Evolutionary conservation across 2,888 invertebrate genomes (phyloP), one percentile per base, ranked within the genome.

Genomic region (Panopea generosa): DNA sequence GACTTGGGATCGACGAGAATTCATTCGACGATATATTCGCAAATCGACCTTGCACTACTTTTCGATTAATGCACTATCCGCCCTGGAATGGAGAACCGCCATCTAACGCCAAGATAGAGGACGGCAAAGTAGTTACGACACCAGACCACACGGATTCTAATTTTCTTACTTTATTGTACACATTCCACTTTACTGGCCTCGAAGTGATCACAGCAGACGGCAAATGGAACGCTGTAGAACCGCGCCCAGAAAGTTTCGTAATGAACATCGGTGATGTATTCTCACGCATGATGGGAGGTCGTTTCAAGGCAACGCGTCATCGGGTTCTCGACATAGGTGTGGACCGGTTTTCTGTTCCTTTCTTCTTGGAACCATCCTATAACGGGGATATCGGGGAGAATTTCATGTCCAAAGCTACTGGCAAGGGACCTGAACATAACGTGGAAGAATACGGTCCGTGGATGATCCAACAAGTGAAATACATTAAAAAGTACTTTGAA

Each of bases 241-340:
- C 83, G 2, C 72, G 85, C 6, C 82, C 80, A 0, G 55, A 77
- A 16, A 83, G 85, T 47, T 82, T 86, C 18, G 84, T 87, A 18
- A 85, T 87, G 84, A 87, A 87, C 65, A 85, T 87, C 18, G 87
- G 86, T 3, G 87, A 85, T 60, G 80, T 85, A 18, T 80, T 87
- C 43, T 84, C 85, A 1, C 65, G 80, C 29, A 83, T 86, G 81
- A 85, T 85, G 72, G 84, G 82, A 7, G 86, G 85, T 6, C 69
- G 83, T 7, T 83, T 86, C 60, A 85, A 85, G 67, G 86, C 87
- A 14, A 86, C 87, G 0, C 73, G 75, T 40, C 87, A 87, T 43
- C 77, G 87, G 6, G 87, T 87, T 3, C 59, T 87, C 7, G 87
- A 87, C 45, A 84, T 84, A n/a, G 83, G 83, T 1, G 69, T 79